A percentile compares a stretch with the other conserved stretches of the same genome.
These are phyloP conservation scores for Caenorhabditis imperialis DNA, from an alignment of 2,888 invertebrate species.

Conservation along the genomic window DNA sequence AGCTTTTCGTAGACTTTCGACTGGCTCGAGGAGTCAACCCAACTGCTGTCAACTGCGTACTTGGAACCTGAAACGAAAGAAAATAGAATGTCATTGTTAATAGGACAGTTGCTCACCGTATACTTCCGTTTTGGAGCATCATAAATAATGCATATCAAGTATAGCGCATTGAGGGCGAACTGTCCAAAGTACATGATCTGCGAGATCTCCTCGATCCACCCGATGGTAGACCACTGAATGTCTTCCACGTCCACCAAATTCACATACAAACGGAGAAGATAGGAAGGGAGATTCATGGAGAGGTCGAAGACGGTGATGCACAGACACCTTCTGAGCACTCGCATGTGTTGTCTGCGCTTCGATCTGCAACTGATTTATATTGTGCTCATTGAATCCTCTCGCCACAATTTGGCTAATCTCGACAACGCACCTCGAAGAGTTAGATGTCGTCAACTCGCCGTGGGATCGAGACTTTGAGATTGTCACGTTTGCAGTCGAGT, in stretches of 20 bases:
- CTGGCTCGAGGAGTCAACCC: conserved; percentile 44
- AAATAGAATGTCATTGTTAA: background rate
- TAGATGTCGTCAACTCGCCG: conserved; percentile 39
- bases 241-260: conserved; percentile 56
- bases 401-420: conserved; percentile 30
- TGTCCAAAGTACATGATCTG: conserved; percentile 75
- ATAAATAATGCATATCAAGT: conserved; percentile 73
- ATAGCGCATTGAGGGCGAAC: conserved; percentile 75
- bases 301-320: conserved; percentile 74
- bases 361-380: conserved; percentile 51
- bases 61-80: conserved; percentile 23
- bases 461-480: conserved; percentile 36
- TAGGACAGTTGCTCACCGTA: conserved; percentile 25
- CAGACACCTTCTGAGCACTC: conserved; percentile 70
- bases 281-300: conserved; percentile 74
- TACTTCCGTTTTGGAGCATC: conserved; percentile 64
- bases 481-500: conserved; percentile 37
- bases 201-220: conserved; percentile 66
- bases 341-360: conserved; percentile 67
- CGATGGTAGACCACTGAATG: conserved; percentile 6
- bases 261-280: conserved; percentile 70
- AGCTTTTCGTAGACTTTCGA: conserved; percentile 27
- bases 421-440: conserved; percentile 28
- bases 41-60: conserved; percentile 35
- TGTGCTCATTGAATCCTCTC: conserved; percentile 14